Evolutionary conservation across 64 coral and sea anemone species (phyloP), one percentile per base, ranked within the genome.

Genomic region (Hydrozoanthus tunicans): DNA sequence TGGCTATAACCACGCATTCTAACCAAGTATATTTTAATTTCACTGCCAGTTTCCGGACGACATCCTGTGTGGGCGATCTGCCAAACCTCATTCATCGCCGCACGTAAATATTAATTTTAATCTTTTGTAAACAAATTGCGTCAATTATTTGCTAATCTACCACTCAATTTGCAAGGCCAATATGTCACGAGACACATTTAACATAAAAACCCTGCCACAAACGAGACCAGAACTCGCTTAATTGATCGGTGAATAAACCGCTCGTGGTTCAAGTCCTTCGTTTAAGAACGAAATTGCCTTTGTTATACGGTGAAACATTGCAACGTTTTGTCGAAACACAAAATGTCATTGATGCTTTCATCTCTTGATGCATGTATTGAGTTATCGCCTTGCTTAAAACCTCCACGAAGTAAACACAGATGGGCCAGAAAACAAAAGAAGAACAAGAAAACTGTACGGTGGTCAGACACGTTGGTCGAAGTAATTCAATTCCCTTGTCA

Each of bases 391-490:
- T 74, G 84, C 14, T 88, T 88, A 56, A 88, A 58, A 59, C 5
- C 70, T 9, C 11, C 20, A 10, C 9, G 26, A 0, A 73, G 24
- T 11, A 88, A 74, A 74, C 56, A 32, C 2, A 88, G 23, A 61
- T 88, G 84, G 84, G 8, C 11, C 6, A 74, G 55, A 60, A 88
- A 88, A 59, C 5, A n/a, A 20, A 74, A 75, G 84, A 88, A 27
- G 57, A 73, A 1, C 56, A 88, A 88, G 24, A 88, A 88, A 59
- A 73, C 17, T 15, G 84, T 88, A 13, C 84, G 56, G 68, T 88
- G 84, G 84, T 88, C 84, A 15, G 70, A 60, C 5, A 88, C 23
- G 5, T 58, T 88, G 23, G 84, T 59, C 23, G 84, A 88, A 26
- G 69, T 74, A 6, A 74, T 88, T 74, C 55, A 51, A 60, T 59